phyloP scores from a whole-genome alignment of 2,888 invertebrate species.

The Drosophila birchii region DNA sequence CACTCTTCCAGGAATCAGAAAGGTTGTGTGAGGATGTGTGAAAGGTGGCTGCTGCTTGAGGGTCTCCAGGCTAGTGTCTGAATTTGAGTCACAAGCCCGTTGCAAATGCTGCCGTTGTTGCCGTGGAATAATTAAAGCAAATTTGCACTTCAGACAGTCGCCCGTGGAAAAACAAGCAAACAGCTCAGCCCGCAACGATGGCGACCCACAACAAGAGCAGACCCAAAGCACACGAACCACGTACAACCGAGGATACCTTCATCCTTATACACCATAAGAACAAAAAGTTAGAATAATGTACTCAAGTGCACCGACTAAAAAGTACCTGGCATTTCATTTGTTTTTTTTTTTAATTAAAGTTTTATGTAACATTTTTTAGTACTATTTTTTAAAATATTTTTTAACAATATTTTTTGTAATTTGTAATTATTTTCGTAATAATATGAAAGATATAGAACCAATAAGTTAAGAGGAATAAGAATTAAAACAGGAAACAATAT shows the following conservation, averaged over 20 bases:
- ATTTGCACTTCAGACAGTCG: constrained; percentile 83
- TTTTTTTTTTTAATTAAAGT: background rate
- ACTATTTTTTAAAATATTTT: too few species aligned
- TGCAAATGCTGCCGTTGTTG: constrained; percentile 68
- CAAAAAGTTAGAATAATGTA: background rate
- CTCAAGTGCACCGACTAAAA: background rate
- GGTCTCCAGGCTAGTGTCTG: constrained; percentile 36
- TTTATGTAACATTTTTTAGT: too few species aligned
- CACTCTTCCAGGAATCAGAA: constrained; percentile 10
- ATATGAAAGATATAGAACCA: too few species aligned
- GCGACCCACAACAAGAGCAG: constrained; percentile 69
- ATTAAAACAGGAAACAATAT: too few species aligned
- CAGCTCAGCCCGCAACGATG: constrained; percentile 56
- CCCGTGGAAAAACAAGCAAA: constrained; percentile 65
- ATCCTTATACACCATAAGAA: constrained; percentile 29
- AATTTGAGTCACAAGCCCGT: constrained; percentile 49
- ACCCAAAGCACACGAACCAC: constrained; percentile 29
- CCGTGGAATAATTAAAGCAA: constrained; percentile 82
- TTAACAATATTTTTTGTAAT: too few species aligned
- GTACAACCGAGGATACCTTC: constrained; percentile 36
- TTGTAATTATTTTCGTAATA: too few species aligned
- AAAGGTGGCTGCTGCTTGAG: constrained; percentile 25
- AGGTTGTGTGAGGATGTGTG: constrained; percentile 3
- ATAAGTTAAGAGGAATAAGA: too few species aligned
- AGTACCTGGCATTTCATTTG: background rate